Evolutionary conservation across 2,113 vertebrate genomes (phyloP), one percentile per base, ranked within the genome.

Genomic region (Anolis sagrei): DNA sequence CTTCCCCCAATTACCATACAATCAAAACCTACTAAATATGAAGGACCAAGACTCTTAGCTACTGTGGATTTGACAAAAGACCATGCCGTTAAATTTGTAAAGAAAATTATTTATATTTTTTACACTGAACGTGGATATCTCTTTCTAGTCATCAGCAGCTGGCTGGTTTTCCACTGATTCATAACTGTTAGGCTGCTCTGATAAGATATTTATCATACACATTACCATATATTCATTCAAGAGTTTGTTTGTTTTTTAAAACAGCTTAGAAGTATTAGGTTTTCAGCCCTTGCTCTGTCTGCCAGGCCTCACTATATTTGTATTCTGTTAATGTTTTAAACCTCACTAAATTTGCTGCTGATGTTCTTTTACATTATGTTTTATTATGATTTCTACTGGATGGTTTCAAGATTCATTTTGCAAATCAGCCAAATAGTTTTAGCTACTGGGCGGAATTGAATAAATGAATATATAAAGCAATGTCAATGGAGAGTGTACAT

Each of bases 91-190:
- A 61, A 64, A 87, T n/a, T 81, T 66, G 86, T 39, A 82, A 83
- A 80, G n/a, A 3, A 73, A 89, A 77, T 70, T 61, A 36, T 64
- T 58, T 66, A 82, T 64, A 61, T 70, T 34, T 90, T 91, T 78
- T 66, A 72, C 85, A 88, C 74, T 81, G 48, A 88, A 19, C 66
- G 29, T 72, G 78, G n/a, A 88, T 90, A 1, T 48, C 1, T 36
- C 82, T 93, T 79, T 68, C 69, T 73, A 76, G 62, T 79, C 32
- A 86, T 89, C 89, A 90, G 19, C 21, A 36, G 32, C 76, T 82
- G 44, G 48, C 81, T 48, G 51, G 75, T 87, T 72, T 72, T 84
- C 51, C 32, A 54, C 51, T 78, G 92, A 62, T 92, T 90, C 74
- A 91, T 66, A 78, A 36, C 54, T 5, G 23, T 36, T 72, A 34